Evolutionary conservation across 2,797 vertebrate species (phyloP).

Genomic region (Gymnopithys bicolor): DNA sequence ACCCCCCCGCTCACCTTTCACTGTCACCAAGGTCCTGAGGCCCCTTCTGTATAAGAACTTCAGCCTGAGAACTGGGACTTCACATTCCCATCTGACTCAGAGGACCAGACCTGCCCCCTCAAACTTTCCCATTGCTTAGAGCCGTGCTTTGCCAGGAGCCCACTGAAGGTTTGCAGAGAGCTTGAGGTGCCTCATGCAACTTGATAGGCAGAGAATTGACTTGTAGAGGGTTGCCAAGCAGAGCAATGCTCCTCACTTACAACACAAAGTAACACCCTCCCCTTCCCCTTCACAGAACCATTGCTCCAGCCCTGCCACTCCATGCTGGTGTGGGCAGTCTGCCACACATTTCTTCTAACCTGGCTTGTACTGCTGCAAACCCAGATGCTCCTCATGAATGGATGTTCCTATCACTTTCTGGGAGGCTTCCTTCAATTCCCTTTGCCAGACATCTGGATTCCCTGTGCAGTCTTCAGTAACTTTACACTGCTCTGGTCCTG

Average conservation of each 20-base stretch:
- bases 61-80: background rate
- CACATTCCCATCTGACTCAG: background rate
- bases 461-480: background rate
- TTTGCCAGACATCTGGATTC: conserved; percentile 4
- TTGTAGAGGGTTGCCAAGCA: background rate
- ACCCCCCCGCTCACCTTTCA: background rate
- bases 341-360: accelerated
- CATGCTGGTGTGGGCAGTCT: accelerated
- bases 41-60: background rate
- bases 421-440: background rate
- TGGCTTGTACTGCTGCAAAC: background rate
- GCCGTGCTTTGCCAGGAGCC: background rate
- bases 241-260: background rate
- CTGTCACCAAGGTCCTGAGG: too few relatives aligned
- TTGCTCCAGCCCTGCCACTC: accelerated
- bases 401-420: background rate
- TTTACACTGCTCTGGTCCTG: background rate
- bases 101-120: background rate
- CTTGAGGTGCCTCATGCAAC: background rate
- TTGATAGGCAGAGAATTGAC: background rate
- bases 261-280: background rate
- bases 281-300: background rate
- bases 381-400: accelerated
- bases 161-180: background rate
- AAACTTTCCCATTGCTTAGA: background rate